Percentiles rank a stretch among this genome's conserved stretches.
Evolutionary conservation across 2,797 vertebrate genomes (phyloP).

Genomic region (Amblyraja radiata): DNA sequence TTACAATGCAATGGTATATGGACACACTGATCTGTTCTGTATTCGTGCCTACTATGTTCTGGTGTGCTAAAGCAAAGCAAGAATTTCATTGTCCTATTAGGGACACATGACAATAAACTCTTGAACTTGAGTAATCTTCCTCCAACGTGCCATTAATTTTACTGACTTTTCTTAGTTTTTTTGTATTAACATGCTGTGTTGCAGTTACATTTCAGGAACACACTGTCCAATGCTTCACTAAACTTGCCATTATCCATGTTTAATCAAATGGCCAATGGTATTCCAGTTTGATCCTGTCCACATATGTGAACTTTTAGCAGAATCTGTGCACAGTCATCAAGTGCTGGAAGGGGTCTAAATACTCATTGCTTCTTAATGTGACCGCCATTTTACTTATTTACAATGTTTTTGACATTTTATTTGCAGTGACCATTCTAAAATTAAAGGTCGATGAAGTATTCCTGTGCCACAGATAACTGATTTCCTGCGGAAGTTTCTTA

Average conservation of each 20-base stretch:
- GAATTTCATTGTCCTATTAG: too few species aligned
- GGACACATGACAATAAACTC: too few species aligned
- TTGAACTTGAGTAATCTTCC: background rate
- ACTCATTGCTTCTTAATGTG: background rate
- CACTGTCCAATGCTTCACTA: background rate
- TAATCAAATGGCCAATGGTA: background rate
- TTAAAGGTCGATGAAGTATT: background rate
- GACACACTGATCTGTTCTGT: too few species aligned
- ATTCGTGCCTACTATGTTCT: too few species aligned
- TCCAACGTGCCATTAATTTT: background rate
- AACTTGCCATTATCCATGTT: background rate
- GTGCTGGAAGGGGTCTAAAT: background rate
- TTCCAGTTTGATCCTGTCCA: background rate
- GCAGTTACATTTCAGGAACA: background rate
- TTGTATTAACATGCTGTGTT: background rate
- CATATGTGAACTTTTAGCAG: background rate
- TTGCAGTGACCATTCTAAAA: too few species aligned
- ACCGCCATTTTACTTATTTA: background rate
- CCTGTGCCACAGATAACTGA: background rate
- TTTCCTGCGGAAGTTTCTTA: background rate
- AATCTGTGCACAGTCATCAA: background rate
- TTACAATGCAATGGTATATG: background rate
- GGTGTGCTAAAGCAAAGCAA: too few species aligned
- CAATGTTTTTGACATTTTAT: background rate
- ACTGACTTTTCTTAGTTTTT: background rate